These are phyloP conservation scores for Thyatira batis DNA, from an alignment of 2,888 invertebrate species.

Conservation along the genomic window DNA sequence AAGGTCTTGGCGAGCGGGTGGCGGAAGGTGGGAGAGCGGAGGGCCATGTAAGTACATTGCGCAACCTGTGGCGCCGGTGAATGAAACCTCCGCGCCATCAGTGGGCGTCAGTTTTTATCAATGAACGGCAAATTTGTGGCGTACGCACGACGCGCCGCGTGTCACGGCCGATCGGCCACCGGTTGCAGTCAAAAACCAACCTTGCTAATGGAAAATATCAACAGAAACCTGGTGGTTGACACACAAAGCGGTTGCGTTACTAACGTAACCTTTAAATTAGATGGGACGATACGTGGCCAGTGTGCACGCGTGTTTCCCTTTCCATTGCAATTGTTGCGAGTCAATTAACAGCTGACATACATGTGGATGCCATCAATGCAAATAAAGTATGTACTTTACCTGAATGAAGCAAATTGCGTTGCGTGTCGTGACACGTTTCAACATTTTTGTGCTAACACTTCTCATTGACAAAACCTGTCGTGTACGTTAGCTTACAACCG, in stretches of 20 bases:
- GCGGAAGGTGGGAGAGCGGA: slow-evolving; percentile 29
- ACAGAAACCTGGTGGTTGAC: slow-evolving; percentile 43
- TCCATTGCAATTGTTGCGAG: slow-evolving; percentile 3
- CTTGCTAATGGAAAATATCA: slow-evolving; percentile 72
- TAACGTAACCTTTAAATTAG: slow-evolving; percentile 11
- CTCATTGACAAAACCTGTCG: not conserved
- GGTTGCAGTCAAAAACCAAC: slow-evolving; percentile 43
- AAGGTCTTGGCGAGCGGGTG: slow-evolving; percentile 48
- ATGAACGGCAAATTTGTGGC: slow-evolving; percentile 77
- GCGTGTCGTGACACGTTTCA: not conserved
- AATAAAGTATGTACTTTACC: not conserved
- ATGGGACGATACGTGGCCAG: slow-evolving; percentile 5
- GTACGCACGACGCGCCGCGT: slow-evolving; percentile 66
- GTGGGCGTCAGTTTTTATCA: slow-evolving; percentile 79
- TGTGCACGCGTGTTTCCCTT: not conserved
- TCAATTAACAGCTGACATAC: slow-evolving; percentile 2
- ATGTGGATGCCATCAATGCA: slow-evolving; percentile 5
- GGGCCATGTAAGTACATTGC: slow-evolving; percentile 65
- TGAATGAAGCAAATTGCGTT: slow-evolving; percentile 8
- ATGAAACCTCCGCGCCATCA: slow-evolving; percentile 63
- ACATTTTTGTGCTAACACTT: not conserved
- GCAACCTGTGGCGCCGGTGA: slow-evolving; percentile 75
- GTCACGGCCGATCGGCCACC: slow-evolving; percentile 67
- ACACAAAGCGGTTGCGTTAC: slow-evolving; percentile 21
- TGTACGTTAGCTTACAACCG: not conserved